These are phyloP conservation scores for Pristionchus fissidentatus DNA, from an alignment of 2,888 invertebrate genomes.

Conservation along the genomic window DNA sequence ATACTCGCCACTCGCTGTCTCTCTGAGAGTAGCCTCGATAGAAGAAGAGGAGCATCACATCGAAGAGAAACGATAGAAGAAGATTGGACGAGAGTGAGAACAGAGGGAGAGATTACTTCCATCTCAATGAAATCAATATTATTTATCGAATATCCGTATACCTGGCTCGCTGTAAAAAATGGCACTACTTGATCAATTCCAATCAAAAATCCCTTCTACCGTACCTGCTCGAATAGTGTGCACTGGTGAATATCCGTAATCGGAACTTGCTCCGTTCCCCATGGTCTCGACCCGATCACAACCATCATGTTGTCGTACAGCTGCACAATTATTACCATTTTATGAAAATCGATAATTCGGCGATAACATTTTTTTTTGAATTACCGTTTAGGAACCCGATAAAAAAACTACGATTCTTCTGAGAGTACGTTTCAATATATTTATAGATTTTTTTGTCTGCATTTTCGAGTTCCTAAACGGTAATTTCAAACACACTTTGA, in stretches of 20 bases:
- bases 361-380: neutral
- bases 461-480: too few relatives aligned
- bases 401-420: too few relatives aligned
- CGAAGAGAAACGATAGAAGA: slow-evolving; percentile 39
- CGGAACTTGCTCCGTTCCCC: slow-evolving; percentile 49
- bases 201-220: neutral
- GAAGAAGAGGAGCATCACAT: slow-evolving; percentile 36
- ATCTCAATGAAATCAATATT: neutral
- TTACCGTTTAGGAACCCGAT: neutral
- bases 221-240: slow-evolving; percentile 53
- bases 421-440: too few relatives aligned
- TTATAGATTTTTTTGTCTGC: too few relatives aligned
- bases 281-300: slow-evolving; percentile 48
- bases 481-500: too few relatives aligned
- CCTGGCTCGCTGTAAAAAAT: neutral
- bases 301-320: slow-evolving; percentile 45
- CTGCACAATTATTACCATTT: neutral
- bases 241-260: slow-evolving; percentile 54
- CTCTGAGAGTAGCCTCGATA: slow-evolving; percentile 3
- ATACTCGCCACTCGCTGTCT: slow-evolving; percentile 11
- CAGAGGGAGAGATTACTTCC: slow-evolving; percentile 51
- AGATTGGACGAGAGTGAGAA: slow-evolving; percentile 51
- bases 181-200: neutral
- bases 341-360: too few relatives aligned
- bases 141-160: neutral